phyloP scores from a whole-genome alignment of 1,140 invertebrate genomes.

The Yoshiicerus persimilis region DNA sequence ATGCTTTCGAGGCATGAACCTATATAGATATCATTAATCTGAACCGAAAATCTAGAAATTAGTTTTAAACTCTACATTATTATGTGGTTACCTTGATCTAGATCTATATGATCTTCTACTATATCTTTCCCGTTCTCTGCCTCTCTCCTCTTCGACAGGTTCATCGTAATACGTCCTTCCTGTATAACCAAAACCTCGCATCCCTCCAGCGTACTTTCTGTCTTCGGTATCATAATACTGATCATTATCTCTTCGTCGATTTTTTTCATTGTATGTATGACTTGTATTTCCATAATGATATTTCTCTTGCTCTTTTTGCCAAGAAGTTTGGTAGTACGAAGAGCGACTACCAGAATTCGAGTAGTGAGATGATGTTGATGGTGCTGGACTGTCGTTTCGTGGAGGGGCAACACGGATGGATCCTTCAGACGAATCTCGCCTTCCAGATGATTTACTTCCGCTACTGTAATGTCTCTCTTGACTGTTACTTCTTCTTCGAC shows the following conservation, averaged over 20 bases:
- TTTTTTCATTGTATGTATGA: neutral
- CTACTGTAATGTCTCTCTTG: neutral
- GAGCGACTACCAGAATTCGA: no score
- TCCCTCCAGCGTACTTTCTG: slow-evolving; percentile 26
- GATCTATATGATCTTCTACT: slow-evolving; percentile 35
- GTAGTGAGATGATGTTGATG: neutral
- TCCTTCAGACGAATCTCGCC: neutral
- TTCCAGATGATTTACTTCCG: neutral
- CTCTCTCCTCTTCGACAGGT: slow-evolving; percentile 19
- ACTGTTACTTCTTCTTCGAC: neutral
- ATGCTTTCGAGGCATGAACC: no score
- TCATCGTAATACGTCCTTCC: slow-evolving; percentile 27
- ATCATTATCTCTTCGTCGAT: neutral
- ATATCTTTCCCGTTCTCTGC: slow-evolving; percentile 26
- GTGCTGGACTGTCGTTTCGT: neutral
- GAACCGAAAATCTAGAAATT: neutral
- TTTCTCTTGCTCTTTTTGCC: slow-evolving; percentile 49
- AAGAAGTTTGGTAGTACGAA: neutral
- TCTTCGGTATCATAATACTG: neutral
- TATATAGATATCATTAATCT: neutral
- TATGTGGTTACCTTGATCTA: slow-evolving; percentile 33
- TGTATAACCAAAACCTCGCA: slow-evolving; percentile 31
- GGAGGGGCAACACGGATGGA: neutral
- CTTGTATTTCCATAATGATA: slow-evolving; percentile 51
- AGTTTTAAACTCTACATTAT: neutral